Evolutionary conservation across 1,140 invertebrate genomes (phyloP).

Genomic region (Globodera rostochiensis): DNA sequence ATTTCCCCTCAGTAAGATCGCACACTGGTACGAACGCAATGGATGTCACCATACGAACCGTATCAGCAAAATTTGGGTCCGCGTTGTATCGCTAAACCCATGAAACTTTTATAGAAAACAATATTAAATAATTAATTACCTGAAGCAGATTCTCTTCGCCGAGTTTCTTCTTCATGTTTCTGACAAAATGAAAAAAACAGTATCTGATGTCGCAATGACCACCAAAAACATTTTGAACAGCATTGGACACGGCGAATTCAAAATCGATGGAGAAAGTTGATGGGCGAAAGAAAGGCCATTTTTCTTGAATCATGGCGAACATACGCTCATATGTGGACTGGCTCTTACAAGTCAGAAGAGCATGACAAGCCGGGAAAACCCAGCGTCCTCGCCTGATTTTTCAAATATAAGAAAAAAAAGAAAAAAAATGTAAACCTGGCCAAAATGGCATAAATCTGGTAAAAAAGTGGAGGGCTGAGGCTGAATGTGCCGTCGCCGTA

Average conservation of each 20-base stretch:
- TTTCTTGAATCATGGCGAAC: not conserved
- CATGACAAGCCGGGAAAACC: not conserved
- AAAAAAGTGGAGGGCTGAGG: no score
- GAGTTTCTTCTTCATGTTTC: not conserved
- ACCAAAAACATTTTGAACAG: not conserved
- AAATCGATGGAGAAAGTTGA: not conserved
- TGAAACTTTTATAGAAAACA: no score
- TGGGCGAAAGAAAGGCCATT: not conserved
- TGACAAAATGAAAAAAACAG: slow-evolving; percentile 13
- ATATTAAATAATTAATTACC: no score
- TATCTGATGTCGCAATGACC: not conserved
- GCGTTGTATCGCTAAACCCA: no score
- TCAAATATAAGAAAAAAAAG: not conserved
- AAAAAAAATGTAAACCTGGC: not conserved
- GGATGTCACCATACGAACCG: no score
- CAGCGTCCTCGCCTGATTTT: not conserved
- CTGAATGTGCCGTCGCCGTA: no score
- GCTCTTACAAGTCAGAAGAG: not conserved
- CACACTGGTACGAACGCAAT: no score
- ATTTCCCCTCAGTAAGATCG: not conserved
- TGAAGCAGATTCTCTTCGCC: no score
- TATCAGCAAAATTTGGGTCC: no score
- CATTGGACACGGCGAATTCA: not conserved
- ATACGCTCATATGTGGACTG: not conserved
- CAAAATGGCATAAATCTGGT: not conserved